Evolutionary conservation across 53 echinoderm and acorn worm genomes (phyloP), one percentile per base, ranked within the genome.

Genomic region (Actinopyga echinites): DNA sequence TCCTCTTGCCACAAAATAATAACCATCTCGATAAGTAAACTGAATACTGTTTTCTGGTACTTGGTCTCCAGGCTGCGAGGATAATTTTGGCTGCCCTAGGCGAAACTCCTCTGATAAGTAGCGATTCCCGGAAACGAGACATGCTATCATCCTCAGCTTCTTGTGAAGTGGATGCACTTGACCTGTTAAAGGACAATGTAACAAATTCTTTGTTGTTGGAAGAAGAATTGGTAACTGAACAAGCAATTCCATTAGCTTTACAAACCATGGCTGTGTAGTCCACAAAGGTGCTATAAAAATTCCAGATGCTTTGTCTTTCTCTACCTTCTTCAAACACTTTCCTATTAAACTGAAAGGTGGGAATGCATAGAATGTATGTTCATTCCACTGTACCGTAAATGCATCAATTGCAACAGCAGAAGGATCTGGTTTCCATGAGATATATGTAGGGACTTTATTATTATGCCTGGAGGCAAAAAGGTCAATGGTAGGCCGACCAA

Each of bases 201-300:
- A 44, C 44, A 44, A 44, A 11, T 44, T 44, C 1, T 44, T 44
- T 44, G 44, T 44, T 44, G 44, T 44, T 44, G 44, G 44, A 44
- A 44, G 44, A 13, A 44, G 44, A 44, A 44, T 26, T 61, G 61
- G 61, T 30, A 5, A 4, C 61, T 25, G 61, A 26, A 61, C 30
- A 26, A 61, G 25, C 74, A 74, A 45, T 45, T 74, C 74, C 74
- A 74, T 74, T 23, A 74, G 74, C 49, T 74, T 74, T 45, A 74
- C 45, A 23, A 74, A 74, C 74, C 74, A 74, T 74, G 74, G 49
- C 24, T 74, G 74, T 42, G 74, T 44, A 23, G 74, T 44, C 49
- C 74, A 74, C 49, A 74, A 13, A 43, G 73, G 40, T 3, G 42
- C 44, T 37, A 71, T 37, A 43, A 71, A 37, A 2, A 71, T 71